A percentile compares a stretch with the other conserved stretches of the same genome.
Evolutionary conservation across 2,113 vertebrate genomes (phyloP).

Genomic region (Embiotoca jacksoni): DNA sequence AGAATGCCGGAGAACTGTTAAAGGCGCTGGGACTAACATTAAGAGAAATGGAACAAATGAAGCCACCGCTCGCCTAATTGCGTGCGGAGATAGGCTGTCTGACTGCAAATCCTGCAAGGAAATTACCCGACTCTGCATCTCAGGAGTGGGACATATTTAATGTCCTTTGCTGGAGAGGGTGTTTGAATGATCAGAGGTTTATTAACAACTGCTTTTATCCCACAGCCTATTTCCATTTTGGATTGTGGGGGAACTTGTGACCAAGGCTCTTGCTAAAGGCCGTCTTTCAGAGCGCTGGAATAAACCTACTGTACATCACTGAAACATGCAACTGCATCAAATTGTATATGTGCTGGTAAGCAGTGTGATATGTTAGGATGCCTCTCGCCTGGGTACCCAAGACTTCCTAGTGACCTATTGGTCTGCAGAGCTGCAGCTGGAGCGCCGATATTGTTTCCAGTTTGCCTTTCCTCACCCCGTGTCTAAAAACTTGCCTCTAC

Average conservation of each 20-base stretch:
- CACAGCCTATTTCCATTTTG: slow-evolving; percentile 44
- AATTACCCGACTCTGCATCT: slow-evolving; percentile 72
- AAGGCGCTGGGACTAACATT: slow-evolving; percentile 67
- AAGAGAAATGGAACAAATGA: slow-evolving; percentile 83
- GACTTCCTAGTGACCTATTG: slow-evolving; percentile 47
- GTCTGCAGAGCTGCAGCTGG: slow-evolving; percentile 20
- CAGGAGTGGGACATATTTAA: slow-evolving; percentile 71
- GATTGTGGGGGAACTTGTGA: not conserved
- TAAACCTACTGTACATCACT: slow-evolving; percentile 34
- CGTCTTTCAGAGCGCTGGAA: slow-evolving; percentile 7
- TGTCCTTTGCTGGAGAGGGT: slow-evolving; percentile 54
- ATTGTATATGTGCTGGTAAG: slow-evolving; percentile 50
- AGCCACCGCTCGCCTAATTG: slow-evolving; percentile 74
- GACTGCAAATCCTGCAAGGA: slow-evolving; percentile 73
- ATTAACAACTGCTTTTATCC: slow-evolving; percentile 59
- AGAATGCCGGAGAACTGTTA: slow-evolving; percentile 70
- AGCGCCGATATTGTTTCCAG: slow-evolving; percentile 44
- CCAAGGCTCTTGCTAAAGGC: slow-evolving; percentile 29
- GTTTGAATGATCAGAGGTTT: slow-evolving; percentile 50
- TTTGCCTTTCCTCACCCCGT: slow-evolving; percentile 34
- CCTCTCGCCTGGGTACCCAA: not conserved
- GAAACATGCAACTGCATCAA: slow-evolving; percentile 40
- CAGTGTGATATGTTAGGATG: slow-evolving; percentile 36
- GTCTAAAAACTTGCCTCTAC: slow-evolving; percentile 31
- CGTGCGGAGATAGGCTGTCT: slow-evolving; percentile 65